Evolutionary conservation across 2,113 vertebrate genomes (phyloP).

Genomic region (Laticauda laticaudata): DNA sequence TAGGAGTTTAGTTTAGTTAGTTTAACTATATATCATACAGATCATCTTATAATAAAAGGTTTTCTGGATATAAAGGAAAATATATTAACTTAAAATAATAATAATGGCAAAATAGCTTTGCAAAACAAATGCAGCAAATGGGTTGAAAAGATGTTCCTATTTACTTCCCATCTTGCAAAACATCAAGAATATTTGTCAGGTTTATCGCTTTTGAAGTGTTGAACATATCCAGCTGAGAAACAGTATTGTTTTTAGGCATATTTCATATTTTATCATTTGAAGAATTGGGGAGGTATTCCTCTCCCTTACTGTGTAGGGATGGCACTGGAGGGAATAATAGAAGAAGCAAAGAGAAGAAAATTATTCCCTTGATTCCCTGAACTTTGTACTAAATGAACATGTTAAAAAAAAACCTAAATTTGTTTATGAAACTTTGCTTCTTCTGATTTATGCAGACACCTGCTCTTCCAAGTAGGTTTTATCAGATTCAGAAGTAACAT

Average conservation of each 20-base stretch:
- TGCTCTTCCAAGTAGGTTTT: not conserved
- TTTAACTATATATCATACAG: not conserved
- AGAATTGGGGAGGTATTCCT: not conserved
- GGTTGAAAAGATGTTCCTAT: not conserved
- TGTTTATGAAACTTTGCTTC: not conserved
- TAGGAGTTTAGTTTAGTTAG: not conserved
- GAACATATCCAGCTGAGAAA: not conserved
- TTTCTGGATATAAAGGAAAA: not conserved
- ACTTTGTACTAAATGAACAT: not conserved
- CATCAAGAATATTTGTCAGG: not conserved
- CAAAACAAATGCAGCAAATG: not conserved
- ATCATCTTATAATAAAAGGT: not conserved
- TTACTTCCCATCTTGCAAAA: not conserved
- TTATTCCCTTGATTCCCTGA: not conserved
- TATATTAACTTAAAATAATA: not conserved
- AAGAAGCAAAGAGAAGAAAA: not conserved
- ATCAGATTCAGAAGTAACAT: not conserved
- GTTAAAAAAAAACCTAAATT: not conserved
- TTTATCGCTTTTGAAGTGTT: not conserved
- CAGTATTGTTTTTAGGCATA: not conserved
- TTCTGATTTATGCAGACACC: not conserved
- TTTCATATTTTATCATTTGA: not conserved
- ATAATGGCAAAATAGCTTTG: not conserved
- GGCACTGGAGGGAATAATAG: not conserved
- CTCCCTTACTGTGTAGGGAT: not conserved